Percentiles rank a stretch among this genome's conserved stretches.
These are phyloP conservation scores for Monomorium pharaonis DNA, from an alignment of 1,140 invertebrate species.

Conservation along the genomic window DNA sequence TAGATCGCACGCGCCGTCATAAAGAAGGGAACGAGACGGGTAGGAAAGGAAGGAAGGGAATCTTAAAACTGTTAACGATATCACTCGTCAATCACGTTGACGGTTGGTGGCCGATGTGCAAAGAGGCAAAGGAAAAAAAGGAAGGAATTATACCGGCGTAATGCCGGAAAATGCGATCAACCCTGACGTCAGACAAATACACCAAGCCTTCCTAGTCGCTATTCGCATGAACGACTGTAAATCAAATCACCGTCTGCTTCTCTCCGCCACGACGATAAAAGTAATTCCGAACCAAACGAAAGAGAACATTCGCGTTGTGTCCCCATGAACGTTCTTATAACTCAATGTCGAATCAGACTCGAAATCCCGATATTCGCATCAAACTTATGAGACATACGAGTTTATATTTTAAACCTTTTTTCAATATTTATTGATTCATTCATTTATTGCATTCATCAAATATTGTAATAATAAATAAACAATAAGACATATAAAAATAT, in stretches of 20 bases:
- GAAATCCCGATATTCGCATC: background rate
- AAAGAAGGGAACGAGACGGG: background rate
- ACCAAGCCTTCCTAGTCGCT: constrained; percentile 59
- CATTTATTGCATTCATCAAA: too few species aligned
- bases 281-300: constrained; percentile 66
- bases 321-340: constrained; percentile 20
- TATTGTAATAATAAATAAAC: too few species aligned
- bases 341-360: constrained; percentile 6
- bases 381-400: background rate
- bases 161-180: constrained; percentile 79
- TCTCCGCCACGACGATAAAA: constrained; percentile 70
- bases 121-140: constrained; percentile 61
- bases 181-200: constrained; percentile 66
- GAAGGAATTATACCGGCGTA: constrained; percentile 76
- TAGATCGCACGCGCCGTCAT: constrained; percentile 77
- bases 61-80: constrained; percentile 82
- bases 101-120: constrained; percentile 75
- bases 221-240: constrained; percentile 76
- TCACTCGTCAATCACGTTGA: constrained; percentile 83
- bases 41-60: background rate
- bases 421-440: background rate
- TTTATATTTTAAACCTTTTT: background rate
- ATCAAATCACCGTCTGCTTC: constrained; percentile 73
- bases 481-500: background rate
- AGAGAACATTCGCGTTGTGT: constrained; percentile 51